Evolutionary conservation across 1,140 invertebrate species (phyloP).

Genomic region (Atta cephalotes): DNA sequence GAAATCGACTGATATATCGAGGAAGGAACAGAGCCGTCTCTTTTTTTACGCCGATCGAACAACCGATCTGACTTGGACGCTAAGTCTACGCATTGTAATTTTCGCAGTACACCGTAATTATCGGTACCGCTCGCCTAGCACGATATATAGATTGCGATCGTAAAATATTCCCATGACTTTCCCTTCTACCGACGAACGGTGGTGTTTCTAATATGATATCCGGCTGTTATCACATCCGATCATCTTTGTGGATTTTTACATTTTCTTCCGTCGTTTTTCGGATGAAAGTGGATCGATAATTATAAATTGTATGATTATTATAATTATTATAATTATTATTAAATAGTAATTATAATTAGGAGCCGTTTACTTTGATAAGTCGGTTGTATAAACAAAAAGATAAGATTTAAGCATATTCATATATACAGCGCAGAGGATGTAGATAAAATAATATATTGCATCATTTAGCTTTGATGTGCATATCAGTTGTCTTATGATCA

Average conservation of each 20-base stretch:
- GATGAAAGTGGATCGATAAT: background rate
- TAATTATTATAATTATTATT: slow-evolving; percentile 17
- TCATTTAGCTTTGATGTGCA: background rate
- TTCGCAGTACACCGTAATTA: slow-evolving; percentile 57
- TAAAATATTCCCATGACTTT: slow-evolving; percentile 60
- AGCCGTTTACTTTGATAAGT: background rate
- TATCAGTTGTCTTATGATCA: background rate
- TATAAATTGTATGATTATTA: slow-evolving; percentile 16
- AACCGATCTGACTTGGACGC: background rate
- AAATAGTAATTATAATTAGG: slow-evolving; percentile 25
- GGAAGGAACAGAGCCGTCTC: background rate
- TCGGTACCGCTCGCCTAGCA: slow-evolving; percentile 38
- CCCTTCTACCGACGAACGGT: slow-evolving; percentile 43
- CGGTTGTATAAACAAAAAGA: background rate
- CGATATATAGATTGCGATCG: slow-evolving; percentile 61
- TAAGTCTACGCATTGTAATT: slow-evolving; percentile 52
- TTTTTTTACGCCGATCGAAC: background rate
- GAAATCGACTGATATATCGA: background rate
- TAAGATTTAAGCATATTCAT: slow-evolving; percentile 12
- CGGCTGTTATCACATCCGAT: slow-evolving; percentile 28
- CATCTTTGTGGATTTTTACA: background rate
- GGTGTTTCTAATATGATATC: slow-evolving; percentile 61
- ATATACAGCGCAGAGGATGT: background rate
- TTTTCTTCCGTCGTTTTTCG: slow-evolving; percentile 25
- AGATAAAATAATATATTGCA: slow-evolving; percentile 1